A percentile compares a stretch with the other conserved stretches of the same genome.
These are phyloP conservation scores for Alviniconcha strummeri DNA, from an alignment of 2,888 invertebrate species.

Conservation along the genomic window DNA sequence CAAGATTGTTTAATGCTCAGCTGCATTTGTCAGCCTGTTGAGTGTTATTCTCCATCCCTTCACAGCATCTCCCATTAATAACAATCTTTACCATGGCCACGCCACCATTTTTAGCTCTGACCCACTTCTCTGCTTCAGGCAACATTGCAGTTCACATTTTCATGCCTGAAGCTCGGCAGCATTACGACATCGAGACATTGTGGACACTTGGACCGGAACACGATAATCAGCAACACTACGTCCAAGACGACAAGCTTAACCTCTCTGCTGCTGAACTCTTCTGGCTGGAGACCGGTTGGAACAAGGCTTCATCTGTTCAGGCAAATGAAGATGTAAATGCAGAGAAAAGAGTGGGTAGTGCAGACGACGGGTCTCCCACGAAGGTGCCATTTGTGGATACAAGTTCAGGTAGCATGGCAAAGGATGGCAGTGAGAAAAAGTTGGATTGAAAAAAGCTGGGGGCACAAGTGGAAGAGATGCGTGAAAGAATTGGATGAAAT, in stretches of 20 bases:
- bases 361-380: neutral
- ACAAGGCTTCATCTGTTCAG: slow-evolving; percentile 4
- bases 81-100: too few species aligned
- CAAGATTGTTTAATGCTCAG: too few species aligned
- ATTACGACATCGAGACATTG: slow-evolving; percentile 91
- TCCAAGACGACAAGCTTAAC: slow-evolving; percentile 38
- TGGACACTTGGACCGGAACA: slow-evolving; percentile 91
- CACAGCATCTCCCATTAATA: too few species aligned
- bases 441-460: too few species aligned
- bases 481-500: too few species aligned
- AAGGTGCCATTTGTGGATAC: too few species aligned
- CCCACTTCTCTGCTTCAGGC: slow-evolving; percentile 78
- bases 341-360: neutral
- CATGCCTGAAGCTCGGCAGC: slow-evolving; percentile 80
- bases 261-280: slow-evolving; percentile 41
- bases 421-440: too few species aligned
- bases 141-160: slow-evolving; percentile 95
- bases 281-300: slow-evolving; percentile 36
- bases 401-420: too few species aligned
- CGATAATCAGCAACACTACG: slow-evolving; percentile 77
- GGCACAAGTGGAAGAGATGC: too few species aligned
- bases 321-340: neutral
- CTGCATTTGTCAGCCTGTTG: too few species aligned
- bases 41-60: neutral
- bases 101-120: too few species aligned